phyloP scores from a whole-genome alignment of 2,888 invertebrate genomes.

The Agrotis exclamationis region DNA sequence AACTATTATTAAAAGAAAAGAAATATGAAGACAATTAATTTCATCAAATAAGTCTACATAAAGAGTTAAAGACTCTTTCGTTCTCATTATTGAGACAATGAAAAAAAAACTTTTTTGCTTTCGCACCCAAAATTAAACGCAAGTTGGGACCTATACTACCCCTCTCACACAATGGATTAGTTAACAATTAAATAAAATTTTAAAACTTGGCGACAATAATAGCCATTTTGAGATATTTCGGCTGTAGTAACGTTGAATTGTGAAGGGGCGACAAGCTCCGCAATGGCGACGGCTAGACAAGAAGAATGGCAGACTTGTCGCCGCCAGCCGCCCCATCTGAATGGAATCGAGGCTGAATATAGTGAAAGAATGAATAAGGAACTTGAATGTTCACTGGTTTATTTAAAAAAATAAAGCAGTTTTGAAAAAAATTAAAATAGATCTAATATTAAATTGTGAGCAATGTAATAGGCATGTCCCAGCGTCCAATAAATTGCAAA shows the following conservation, averaged over 20 bases:
- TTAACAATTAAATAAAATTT: background rate
- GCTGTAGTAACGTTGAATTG: slow-evolving; percentile 27
- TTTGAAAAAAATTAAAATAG: background rate
- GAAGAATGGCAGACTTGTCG: slow-evolving; percentile 70
- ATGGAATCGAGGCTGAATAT: slow-evolving; percentile 63
- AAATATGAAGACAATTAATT: background rate
- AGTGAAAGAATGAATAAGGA: slow-evolving; percentile 62
- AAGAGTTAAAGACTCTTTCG: no score
- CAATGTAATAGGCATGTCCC: no score
- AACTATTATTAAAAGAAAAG: background rate
- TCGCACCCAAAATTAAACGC: no score
- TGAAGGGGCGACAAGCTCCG: slow-evolving; percentile 50
- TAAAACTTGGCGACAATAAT: slow-evolving; percentile 6
- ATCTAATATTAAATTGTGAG: background rate
- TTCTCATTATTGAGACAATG: no score
- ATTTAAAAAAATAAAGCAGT: background rate
- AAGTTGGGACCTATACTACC: background rate
- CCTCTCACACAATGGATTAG: background rate
- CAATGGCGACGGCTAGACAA: slow-evolving; percentile 39
- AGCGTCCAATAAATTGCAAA: no score
- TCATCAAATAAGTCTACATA: background rate
- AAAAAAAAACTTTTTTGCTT: no score
- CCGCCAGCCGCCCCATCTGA: slow-evolving; percentile 63
- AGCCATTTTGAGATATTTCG: slow-evolving; percentile 37
- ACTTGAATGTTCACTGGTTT: slow-evolving; percentile 39